These are phyloP conservation scores for Crocuta crocuta DNA, from an alignment of 2,113 vertebrate species.

Conservation along the genomic window DNA sequence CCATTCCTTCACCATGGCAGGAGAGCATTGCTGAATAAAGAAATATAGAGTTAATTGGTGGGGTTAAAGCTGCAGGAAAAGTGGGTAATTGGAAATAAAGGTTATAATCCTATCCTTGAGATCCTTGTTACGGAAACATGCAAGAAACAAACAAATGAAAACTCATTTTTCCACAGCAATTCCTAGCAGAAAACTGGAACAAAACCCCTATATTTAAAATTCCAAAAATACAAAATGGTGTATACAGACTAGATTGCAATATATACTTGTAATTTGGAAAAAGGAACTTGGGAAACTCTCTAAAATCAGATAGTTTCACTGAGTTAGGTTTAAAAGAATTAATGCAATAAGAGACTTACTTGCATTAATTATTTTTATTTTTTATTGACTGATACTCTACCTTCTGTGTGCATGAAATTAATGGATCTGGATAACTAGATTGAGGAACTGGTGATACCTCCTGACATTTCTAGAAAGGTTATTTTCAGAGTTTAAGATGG, in stretches of 20 bases:
- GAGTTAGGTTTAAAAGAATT: constrained; percentile 13
- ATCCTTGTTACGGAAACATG: not conserved
- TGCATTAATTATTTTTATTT: not conserved
- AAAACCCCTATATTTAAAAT: not conserved
- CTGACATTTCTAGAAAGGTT: not conserved
- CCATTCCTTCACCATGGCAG: not conserved
- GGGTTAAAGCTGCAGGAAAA: not conserved
- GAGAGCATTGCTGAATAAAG: not conserved
- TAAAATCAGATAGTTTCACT: not conserved
- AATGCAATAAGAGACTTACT: not conserved
- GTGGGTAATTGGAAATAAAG: not conserved
- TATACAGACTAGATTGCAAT: not conserved
- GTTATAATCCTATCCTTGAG: not conserved
- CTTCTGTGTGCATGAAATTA: not conserved
- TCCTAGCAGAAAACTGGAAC: not conserved
- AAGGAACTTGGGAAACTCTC: not conserved
- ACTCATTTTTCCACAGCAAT: not conserved
- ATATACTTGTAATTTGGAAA: not conserved
- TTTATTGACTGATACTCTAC: not conserved
- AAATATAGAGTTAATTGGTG: not conserved
- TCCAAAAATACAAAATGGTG: not conserved
- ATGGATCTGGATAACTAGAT: not conserved
- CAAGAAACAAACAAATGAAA: not conserved
- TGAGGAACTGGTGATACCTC: constrained; percentile 9
- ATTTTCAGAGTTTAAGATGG: not conserved